Conservation (phyloP, 2,888 invertebrate species). For the Meloe dianella region DNA sequence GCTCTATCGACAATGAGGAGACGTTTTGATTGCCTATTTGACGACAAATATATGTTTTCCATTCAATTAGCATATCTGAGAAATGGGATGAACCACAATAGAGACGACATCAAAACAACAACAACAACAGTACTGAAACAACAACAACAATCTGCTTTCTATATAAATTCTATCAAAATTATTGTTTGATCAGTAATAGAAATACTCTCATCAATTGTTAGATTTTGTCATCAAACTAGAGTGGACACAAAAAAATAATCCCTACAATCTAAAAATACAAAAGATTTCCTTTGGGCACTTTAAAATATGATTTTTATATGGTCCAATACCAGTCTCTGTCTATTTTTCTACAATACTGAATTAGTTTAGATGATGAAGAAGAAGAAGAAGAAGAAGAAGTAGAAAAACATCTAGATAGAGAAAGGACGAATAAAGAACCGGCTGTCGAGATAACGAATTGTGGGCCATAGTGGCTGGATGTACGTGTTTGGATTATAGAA, state of each 20-base stretch:
- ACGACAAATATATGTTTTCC: not conserved
- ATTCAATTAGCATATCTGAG: slow-evolving; percentile 1
- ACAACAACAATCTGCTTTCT: not conserved
- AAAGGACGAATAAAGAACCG: slow-evolving; percentile 13
- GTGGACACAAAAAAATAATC: not conserved
- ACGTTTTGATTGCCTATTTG: not conserved
- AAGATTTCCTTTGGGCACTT: slow-evolving; percentile 43
- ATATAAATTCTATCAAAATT: not conserved
- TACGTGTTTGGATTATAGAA: slow-evolving; percentile 10
- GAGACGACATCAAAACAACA: not conserved
- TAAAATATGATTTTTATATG: slow-evolving; percentile 45
- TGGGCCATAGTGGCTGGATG: slow-evolving; percentile 11
- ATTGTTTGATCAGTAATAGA: too few relatives aligned
- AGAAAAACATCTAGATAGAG: not conserved
- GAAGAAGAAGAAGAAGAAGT: slow-evolving; percentile 13
- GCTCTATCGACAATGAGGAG: not conserved
- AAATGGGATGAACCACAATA: not conserved
- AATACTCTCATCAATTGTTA: not conserved
- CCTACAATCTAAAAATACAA: not conserved
- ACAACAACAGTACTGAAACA: not conserved
- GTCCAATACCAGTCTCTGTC: not conserved
- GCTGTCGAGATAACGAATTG: slow-evolving; percentile 15
- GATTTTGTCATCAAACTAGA: not conserved
- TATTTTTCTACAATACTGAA: not conserved
- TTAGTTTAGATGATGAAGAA: not conserved